Evolutionary conservation across 2,888 invertebrate genomes (phyloP), one percentile per base, ranked within the genome.

Genomic region (Mythimna pallens): DNA sequence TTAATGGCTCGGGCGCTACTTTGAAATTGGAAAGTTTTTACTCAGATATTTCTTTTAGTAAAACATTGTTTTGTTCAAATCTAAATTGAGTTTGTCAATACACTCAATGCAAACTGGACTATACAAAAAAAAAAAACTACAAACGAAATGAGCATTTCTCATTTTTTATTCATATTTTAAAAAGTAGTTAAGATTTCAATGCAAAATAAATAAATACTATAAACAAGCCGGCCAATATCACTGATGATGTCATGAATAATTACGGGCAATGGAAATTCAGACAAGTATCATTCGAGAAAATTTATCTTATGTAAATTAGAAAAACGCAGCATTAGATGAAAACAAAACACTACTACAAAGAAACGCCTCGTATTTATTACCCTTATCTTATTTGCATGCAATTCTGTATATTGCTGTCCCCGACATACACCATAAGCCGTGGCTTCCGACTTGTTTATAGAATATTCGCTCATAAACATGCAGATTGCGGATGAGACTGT

Each of bases 381-480:
- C 89, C 91, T 93, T 93, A 95, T 95, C 94, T 94, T 93, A 96
- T 96, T 96, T 96, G 95, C 96, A 96, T 96, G 93, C 95, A 95
- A 96, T 96, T 93, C 91, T 88, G 91, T 90, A 91, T 94, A 95
- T 95, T 93, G 92, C 93, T 93, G 92, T 92, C 92, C 89, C 90
- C 89, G 84, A 86, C 90, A 89, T 89, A 90, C 87, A 89, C 86
- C 87, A 89, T 88, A 89, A 89, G 90, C 89, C 88, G 87, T 86
- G 89, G 87, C 88, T 89, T 91, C 91, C 90, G 92, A 93, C 93
- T 94, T 94, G 94, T 95, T 95, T 94, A 96, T 96, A 96, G 95
- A 96, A 96, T 95, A 94, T 95, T 94, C 93, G 90, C 95, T 95
- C 95, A 96, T 96, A 96, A 96, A 96, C 95, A 96, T 96, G 96